A percentile compares a stretch with the other conserved stretches of the same genome.
Conservation (phyloP, 2,797 vertebrate genomes). For the Pangasius mekongensis region DNA sequence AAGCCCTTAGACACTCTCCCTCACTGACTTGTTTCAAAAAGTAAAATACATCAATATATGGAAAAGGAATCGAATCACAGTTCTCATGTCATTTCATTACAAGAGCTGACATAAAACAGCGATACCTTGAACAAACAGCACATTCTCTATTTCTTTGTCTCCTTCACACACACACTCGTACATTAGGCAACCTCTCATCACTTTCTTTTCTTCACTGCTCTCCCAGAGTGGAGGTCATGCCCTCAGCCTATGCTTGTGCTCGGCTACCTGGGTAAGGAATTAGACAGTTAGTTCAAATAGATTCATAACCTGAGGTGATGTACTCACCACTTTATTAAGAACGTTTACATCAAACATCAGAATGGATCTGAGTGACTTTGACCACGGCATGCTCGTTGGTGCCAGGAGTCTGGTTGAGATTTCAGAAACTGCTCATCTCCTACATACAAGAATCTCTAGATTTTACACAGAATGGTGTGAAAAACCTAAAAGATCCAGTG, state of each 20-base stretch:
- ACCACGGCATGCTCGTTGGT: background rate
- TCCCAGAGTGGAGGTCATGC: constrained; percentile 77
- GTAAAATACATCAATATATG: background rate
- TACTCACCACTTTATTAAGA: constrained; percentile 3
- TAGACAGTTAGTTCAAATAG: constrained; percentile 37
- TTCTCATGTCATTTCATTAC: background rate
- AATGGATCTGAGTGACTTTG: background rate
- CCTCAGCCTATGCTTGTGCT: constrained; percentile 80
- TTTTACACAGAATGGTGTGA: background rate
- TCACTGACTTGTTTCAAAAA: background rate
- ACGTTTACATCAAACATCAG: background rate
- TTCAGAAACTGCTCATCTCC: background rate
- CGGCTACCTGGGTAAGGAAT: constrained; percentile 82
- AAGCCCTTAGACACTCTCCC: background rate
- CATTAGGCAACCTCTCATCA: constrained; percentile 51
- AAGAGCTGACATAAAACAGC: background rate
- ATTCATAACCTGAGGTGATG: background rate
- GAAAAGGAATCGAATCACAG: background rate
- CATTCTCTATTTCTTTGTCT: constrained; percentile 45
- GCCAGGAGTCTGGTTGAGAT: background rate
- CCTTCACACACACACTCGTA: background rate
- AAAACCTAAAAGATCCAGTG: background rate
- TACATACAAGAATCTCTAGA: background rate
- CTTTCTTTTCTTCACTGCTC: constrained; percentile 53
- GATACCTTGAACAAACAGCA: background rate